A percentile compares a stretch with the other conserved stretches of the same genome.
Evolutionary conservation across 2,797 vertebrate species (phyloP).

Genomic region (Microctenopoma stevenorrisi): DNA sequence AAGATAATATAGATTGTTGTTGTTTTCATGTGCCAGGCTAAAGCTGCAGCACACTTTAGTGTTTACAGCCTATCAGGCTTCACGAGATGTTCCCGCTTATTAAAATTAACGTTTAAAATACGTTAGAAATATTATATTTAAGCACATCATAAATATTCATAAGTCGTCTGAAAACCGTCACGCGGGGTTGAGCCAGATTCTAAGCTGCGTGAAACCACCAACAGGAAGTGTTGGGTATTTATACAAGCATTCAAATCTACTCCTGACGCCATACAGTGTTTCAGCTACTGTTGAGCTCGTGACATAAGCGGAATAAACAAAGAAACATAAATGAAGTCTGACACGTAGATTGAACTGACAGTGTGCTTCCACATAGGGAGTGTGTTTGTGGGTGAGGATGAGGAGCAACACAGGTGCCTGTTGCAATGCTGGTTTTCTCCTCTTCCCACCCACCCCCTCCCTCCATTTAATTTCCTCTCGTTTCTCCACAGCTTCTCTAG

Average conservation of each 20-base stretch:
- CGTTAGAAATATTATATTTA: too few relatives aligned
- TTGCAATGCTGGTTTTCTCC: constrained; percentile 47
- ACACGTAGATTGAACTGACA: constrained; percentile 47
- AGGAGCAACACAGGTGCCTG: constrained; percentile 51
- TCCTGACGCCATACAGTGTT: constrained; percentile 51
- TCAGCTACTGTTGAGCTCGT: constrained; percentile 46
- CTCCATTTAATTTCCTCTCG: constrained; percentile 70
- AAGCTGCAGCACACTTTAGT: neutral
- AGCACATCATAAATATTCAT: too few relatives aligned
- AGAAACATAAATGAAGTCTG: constrained; percentile 57
- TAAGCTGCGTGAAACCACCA: constrained; percentile 36
- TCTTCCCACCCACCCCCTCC: constrained; percentile 45
- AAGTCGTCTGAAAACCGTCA: constrained; percentile 16
- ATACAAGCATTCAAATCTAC: constrained; percentile 45
- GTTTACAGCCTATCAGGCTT: neutral
- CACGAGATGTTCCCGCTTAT: constrained; percentile 1
- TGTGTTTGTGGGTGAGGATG: constrained; percentile 39
- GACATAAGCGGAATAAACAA: constrained; percentile 54
- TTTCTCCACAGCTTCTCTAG: constrained; percentile 66
- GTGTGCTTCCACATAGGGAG: constrained; percentile 28
- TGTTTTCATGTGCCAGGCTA: constrained; percentile 19
- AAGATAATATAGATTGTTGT: neutral
- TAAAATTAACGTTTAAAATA: constrained; percentile 28
- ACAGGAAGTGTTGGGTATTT: constrained; percentile 60
- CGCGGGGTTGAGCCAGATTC: constrained; percentile 55